Conservation (phyloP, 2,113 vertebrate genomes). For the Danio rerio region DNA sequence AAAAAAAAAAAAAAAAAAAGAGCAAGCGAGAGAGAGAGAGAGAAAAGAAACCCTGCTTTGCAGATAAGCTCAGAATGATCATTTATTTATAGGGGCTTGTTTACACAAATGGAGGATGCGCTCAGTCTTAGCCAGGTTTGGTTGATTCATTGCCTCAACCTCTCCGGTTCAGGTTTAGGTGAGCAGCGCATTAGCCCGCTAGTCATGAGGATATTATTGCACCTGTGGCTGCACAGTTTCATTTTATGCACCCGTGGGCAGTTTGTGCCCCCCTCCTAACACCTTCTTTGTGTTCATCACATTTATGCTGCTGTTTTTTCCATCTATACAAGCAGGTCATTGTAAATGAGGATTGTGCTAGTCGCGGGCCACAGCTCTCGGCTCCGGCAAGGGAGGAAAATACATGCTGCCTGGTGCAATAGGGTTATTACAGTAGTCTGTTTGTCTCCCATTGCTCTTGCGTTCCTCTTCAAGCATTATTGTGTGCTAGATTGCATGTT, state of each 20-base stretch:
- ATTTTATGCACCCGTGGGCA: slow-evolving; percentile 54
- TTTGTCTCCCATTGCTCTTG: not conserved
- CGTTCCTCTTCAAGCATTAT: not conserved
- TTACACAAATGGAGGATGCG: slow-evolving; percentile 54
- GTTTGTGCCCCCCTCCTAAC: slow-evolving; percentile 36
- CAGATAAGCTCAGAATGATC: slow-evolving; percentile 50
- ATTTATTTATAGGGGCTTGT: slow-evolving; percentile 62
- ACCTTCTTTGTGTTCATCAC: slow-evolving; percentile 46
- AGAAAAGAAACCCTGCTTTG: slow-evolving; percentile 34
- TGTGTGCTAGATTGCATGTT: not conserved
- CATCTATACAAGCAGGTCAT: slow-evolving; percentile 36
- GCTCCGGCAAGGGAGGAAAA: not conserved
- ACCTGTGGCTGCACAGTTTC: slow-evolving; percentile 53
- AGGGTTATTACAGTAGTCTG: slow-evolving; percentile 34
- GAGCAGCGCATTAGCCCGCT: slow-evolving; percentile 46
- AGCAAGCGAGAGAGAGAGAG: not conserved
- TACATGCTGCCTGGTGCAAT: slow-evolving; percentile 32
- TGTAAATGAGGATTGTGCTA: slow-evolving; percentile 22
- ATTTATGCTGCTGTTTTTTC: not conserved
- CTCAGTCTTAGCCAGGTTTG: slow-evolving; percentile 17
- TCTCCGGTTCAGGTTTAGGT: slow-evolving; percentile 54
- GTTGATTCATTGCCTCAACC: slow-evolving; percentile 57
- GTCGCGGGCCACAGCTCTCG: slow-evolving; percentile 26
- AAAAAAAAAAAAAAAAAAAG: no score
- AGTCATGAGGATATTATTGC: slow-evolving; percentile 43